Evolutionary conservation across 2,797 vertebrate genomes (phyloP).

Genomic region (Huso huso): DNA sequence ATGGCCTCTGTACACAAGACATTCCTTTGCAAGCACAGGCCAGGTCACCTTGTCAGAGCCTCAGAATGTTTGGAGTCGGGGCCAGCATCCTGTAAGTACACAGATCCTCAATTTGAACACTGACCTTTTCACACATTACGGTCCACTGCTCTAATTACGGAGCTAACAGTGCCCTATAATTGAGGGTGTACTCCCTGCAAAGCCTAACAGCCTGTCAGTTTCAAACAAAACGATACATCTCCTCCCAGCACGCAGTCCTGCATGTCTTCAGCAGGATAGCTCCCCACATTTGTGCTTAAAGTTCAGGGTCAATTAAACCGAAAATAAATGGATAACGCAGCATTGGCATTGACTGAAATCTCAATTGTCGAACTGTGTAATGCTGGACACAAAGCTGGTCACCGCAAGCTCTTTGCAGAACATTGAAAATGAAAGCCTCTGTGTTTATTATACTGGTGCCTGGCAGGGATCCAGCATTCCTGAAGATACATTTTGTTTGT

Average conservation of each 20-base stretch:
- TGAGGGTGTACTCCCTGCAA: neutral
- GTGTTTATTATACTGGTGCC: neutral
- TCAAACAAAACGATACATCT: neutral
- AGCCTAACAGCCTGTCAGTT: neutral
- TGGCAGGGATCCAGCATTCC: neutral
- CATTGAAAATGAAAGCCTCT: neutral
- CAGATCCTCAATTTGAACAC: no score
- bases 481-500: neutral
- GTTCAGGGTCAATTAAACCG: no score
- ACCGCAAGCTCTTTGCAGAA: neutral
- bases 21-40: no score
- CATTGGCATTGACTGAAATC: neutral
- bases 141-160: constrained; percentile 25
- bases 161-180: constrained; percentile 16
- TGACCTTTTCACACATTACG: neutral
- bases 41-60: no score
- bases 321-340: no score
- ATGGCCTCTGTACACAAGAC: no score
- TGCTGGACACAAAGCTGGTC: neutral
- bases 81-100: no score
- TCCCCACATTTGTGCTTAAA: no score
- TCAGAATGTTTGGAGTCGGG: no score
- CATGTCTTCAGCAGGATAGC: no score
- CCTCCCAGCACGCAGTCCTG: no score
- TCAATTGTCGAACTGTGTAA: neutral